Evolutionary conservation across 64 coral and sea anemone species (phyloP).

Genomic region (Stichodactyla helianthus): DNA sequence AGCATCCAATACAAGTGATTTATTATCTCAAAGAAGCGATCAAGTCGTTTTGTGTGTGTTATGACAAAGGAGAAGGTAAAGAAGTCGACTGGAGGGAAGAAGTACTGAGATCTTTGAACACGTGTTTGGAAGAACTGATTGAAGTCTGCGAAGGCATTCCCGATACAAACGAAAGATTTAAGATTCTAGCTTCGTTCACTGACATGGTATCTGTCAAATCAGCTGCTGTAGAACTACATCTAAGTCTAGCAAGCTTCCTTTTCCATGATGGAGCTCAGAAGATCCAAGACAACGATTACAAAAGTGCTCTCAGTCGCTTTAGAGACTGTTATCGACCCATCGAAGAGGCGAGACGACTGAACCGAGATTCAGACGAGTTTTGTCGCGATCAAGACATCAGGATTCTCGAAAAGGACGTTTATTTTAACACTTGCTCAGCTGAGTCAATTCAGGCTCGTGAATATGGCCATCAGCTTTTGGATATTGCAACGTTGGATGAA

Average conservation of each 20-base stretch:
- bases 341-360: slow-evolving; percentile 62
- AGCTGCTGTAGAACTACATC: slow-evolving; percentile 33
- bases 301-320: slow-evolving; percentile 54
- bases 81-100: slow-evolving; percentile 48
- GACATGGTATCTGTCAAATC: not conserved
- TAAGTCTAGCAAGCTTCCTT: slow-evolving; percentile 24
- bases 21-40: slow-evolving; percentile 66
- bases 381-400: slow-evolving; percentile 13
- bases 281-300: slow-evolving; percentile 68
- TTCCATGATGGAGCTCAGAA: slow-evolving; percentile 72
- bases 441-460: slow-evolving; percentile 64
- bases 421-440: slow-evolving; percentile 47
- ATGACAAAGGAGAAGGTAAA: slow-evolving; percentile 35
- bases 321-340: slow-evolving; percentile 67
- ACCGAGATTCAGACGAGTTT: not conserved
- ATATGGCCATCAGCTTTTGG: slow-evolving; percentile 37
- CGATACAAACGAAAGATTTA: slow-evolving; percentile 42
- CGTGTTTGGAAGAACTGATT: slow-evolving; percentile 55
- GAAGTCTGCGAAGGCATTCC: slow-evolving; percentile 14
- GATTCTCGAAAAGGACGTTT: slow-evolving; percentile 49
- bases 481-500: slow-evolving; percentile 30
- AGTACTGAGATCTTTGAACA: slow-evolving; percentile 22
- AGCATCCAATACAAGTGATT: slow-evolving; percentile 30
- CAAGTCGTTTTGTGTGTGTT: slow-evolving; percentile 33
- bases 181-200: slow-evolving; percentile 34